Percentiles rank a stretch among this genome's conserved stretches.
Evolutionary conservation across 2,888 invertebrate species (phyloP).

Genomic region (Trichopoda pennipes): DNA sequence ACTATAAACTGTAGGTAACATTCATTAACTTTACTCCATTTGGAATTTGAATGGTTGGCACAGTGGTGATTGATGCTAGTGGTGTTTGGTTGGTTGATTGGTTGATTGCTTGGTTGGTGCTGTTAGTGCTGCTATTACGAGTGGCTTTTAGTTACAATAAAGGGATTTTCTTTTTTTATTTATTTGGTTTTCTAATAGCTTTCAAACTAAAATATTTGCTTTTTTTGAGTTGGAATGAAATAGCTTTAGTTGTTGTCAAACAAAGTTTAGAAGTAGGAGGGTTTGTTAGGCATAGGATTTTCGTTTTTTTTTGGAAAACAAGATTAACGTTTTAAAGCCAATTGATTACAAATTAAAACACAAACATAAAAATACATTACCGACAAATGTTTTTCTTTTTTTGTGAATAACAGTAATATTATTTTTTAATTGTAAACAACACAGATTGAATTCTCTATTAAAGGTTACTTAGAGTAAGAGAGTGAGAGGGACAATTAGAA

Average conservation of each 20-base stretch:
- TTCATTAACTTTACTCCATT: constrained; percentile 20
- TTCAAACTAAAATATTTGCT: constrained; percentile 21
- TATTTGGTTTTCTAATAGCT: constrained; percentile 16
- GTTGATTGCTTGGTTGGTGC: constrained; percentile 47
- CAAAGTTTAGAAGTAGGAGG: background rate
- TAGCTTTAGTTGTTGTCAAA: constrained; percentile 10
- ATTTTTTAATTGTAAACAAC: background rate
- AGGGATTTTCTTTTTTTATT: constrained; percentile 20
- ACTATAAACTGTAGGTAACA: background rate
- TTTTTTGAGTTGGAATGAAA: constrained; percentile 14
- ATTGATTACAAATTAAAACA: constrained; percentile 22
- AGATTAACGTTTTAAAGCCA: constrained; percentile 31
- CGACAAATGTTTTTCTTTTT: constrained; percentile 8
- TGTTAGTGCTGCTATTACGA: constrained; percentile 63
- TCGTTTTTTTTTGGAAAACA: constrained; percentile 14
- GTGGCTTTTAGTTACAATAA: constrained; percentile 56
- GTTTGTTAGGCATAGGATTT: constrained; percentile 3
- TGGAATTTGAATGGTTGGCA: constrained; percentile 19
- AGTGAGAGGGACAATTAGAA: background rate
- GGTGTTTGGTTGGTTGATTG: constrained; percentile 36
- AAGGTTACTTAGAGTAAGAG: background rate
- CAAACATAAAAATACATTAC: constrained; percentile 15
- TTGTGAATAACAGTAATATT: constrained; percentile 11
- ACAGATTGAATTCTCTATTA: constrained; percentile 9
- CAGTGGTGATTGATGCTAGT: background rate